phyloP scores from a whole-genome alignment of 64 coral and sea anemone species.

The Porites lutea region DNA sequence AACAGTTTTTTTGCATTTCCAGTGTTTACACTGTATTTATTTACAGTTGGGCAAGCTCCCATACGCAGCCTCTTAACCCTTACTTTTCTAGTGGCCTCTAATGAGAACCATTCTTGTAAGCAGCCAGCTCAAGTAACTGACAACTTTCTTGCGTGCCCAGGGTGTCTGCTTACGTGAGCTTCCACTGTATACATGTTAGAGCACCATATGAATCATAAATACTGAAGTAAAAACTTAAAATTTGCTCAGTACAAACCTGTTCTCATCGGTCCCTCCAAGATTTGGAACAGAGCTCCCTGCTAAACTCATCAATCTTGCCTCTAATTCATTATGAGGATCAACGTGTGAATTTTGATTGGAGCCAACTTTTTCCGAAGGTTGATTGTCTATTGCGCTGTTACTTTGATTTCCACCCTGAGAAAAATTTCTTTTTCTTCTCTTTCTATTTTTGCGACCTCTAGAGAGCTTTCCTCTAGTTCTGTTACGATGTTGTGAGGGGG shows the following conservation, averaged over 20 bases:
- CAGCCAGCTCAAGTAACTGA: too few species aligned
- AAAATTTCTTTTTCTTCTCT: conserved; percentile 47
- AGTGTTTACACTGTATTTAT: too few species aligned
- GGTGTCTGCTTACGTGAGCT: too few species aligned
- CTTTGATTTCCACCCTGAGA: conserved; percentile 29
- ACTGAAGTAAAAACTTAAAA: too few species aligned
- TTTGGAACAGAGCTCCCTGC: conserved; percentile 31
- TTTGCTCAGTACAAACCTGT: neutral
- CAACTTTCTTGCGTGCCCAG: too few species aligned
- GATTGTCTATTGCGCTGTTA: neutral
- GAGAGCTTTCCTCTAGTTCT: neutral
- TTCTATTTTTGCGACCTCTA: conserved; percentile 3
- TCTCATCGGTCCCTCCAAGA: neutral
- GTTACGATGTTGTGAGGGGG: neutral
- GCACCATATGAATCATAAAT: neutral
- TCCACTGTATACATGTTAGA: neutral
- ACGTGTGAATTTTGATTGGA: conserved; percentile 14
- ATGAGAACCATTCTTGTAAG: too few species aligned
- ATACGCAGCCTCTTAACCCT: too few species aligned
- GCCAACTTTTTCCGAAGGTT: neutral
- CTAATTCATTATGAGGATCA: conserved; percentile 74
- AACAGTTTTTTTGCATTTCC: too few species aligned
- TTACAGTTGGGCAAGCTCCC: too few species aligned
- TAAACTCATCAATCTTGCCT: conserved; percentile 54
- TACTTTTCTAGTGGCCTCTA: too few species aligned